Base-by-base conservation (phyloP, 1,140 invertebrate genomes). In the Dryas iulia region DNA sequence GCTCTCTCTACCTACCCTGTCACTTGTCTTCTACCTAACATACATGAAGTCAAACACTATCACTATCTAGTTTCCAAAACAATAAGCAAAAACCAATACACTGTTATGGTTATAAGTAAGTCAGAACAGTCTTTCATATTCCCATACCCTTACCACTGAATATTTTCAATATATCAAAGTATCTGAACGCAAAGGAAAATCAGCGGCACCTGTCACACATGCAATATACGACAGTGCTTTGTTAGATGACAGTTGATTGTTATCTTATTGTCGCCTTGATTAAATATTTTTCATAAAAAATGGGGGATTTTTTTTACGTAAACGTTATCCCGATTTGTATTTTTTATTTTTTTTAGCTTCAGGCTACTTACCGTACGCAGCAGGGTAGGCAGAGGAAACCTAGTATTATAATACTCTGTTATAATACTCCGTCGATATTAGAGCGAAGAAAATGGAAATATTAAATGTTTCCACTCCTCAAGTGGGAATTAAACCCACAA, bases 91-190 rank as follows among this genome's bases (percentile, higher is more conserved):
- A 47, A 1, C 6, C 8, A 21, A 21, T 47, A 47, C 21, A 47
- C 2, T 7, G 7, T 7, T 10, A 47, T 21, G 35, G 7, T 5
- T 47, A 8, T 18, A 47, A 7, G 14, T 47, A 47, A 47, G 21
- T 47, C 39, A 47, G 21, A 6, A 18, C 18, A 18, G 18, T 21
- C 39, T 47, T 47, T 21, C 39, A 47, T 47, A 10, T 21, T 18
- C 5, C 56, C 2, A 58, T 28, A 58, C 30, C 1, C 10, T 10
- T 24, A 18, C 18, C 14, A 28, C 14, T 30, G 26, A 58, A 58
- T 58, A 28, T 28, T 58, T 58, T 58, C 26, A 58, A 58, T 58
- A 58, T 58, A 18, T 18, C 30, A 59, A 59, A 59, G 31, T 28
- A 59, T 28, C 6, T 6, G 8, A 59, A 30, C 33, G 58, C 6